A percentile compares a stretch with the other conserved stretches of the same genome.
Evolutionary conservation across 2,113 vertebrate genomes (phyloP).

Genomic region (Arizona elegans): DNA sequence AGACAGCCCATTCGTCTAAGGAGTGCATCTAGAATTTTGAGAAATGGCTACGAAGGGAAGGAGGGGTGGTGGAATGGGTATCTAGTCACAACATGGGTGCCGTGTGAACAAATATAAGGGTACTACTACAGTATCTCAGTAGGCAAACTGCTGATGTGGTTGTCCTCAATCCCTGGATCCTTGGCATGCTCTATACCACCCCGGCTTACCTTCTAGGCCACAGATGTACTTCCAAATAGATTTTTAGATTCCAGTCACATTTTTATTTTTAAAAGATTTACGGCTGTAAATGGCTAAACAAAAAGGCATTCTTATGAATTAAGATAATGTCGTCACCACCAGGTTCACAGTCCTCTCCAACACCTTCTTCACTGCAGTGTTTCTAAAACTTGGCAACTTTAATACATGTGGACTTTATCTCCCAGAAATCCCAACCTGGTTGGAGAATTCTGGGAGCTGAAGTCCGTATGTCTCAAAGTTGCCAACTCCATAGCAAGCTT

Average conservation of each 20-base stretch:
- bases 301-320: not conserved
- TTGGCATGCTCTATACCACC: not conserved
- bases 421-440: not conserved
- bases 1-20: not conserved
- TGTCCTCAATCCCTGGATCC: not conserved
- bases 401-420: not conserved
- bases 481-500: not conserved
- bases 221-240: not conserved
- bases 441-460: not conserved
- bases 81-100: not conserved
- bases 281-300: not conserved
- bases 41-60: not conserved
- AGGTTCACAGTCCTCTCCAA: not conserved
- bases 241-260: not conserved
- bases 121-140: no score
- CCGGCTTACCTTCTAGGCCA: not conserved
- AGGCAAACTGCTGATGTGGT: not conserved
- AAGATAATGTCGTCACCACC: not conserved
- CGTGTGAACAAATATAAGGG: not conserved
- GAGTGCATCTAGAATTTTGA: not conserved
- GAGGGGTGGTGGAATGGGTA: not conserved
- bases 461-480: not conserved
- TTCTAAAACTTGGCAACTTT: not conserved
- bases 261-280: not conserved
- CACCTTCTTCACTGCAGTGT: not conserved